Percentiles rank a stretch among this genome's conserved stretches.
Conservation (phyloP, 2,888 invertebrate genomes). For the Phyllotreta striolata region DNA sequence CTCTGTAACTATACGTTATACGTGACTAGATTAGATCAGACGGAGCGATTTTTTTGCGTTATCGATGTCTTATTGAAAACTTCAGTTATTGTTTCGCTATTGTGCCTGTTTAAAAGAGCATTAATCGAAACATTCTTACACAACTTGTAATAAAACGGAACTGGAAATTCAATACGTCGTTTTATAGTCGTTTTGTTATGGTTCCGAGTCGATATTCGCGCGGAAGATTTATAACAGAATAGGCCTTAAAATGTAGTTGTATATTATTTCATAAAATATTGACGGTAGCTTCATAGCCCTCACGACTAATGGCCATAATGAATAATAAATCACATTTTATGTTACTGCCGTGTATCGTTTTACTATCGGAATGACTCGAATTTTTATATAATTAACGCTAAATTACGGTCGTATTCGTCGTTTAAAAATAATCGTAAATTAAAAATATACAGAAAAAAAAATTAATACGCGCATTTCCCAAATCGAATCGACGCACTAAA, state of each 20-base stretch:
- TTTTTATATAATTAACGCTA: constrained; percentile 27
- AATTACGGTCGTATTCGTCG: constrained; percentile 15
- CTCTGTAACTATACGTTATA: not conserved
- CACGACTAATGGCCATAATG: constrained; percentile 23
- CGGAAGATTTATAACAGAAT: constrained; percentile 23
- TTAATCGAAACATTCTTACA: constrained; percentile 14
- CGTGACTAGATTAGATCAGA: not conserved
- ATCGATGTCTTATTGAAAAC: no score
- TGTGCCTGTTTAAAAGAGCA: constrained; percentile 1
- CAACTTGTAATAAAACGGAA: constrained; percentile 19
- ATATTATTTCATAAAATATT: constrained; percentile 27
- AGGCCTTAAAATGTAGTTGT: constrained; percentile 24
- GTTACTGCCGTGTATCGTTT: constrained; percentile 20
- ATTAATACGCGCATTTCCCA: no score
- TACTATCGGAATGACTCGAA: constrained; percentile 15
- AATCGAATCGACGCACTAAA: no score
- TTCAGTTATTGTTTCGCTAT: not conserved
- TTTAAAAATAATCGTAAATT: constrained; percentile 16
- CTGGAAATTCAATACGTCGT: constrained; percentile 5
- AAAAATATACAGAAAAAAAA: not conserved
- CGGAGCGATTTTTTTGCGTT: not conserved
- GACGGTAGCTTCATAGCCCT: constrained; percentile 20
- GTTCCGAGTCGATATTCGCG: constrained; percentile 7
- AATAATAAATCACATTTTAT: constrained; percentile 31
- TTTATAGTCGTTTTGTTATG: constrained; percentile 20